phyloP scores from a whole-genome alignment of 1,140 invertebrate species.

The Ips typographus region DNA sequence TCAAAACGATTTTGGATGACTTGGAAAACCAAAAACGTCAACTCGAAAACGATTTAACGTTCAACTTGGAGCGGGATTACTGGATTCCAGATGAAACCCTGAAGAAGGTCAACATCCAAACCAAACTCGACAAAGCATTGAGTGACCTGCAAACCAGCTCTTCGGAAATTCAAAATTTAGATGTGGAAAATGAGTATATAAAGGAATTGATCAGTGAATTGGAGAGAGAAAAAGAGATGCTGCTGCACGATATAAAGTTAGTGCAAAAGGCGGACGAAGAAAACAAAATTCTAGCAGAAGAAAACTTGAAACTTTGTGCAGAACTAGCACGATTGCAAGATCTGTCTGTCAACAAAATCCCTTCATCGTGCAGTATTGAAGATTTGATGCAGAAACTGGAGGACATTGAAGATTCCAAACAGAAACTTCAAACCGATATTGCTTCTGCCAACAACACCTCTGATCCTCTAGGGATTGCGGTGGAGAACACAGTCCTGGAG shows the following conservation, averaged over 20 bases:
- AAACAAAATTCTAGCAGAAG: constrained; percentile 8
- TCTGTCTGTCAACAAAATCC: neutral
- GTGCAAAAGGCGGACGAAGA: constrained; percentile 25
- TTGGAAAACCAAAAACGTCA: constrained; percentile 29
- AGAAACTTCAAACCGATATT: constrained; percentile 10
- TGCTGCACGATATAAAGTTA: constrained; percentile 15
- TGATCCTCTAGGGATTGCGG: constrained; percentile 7
- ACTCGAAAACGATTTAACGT: constrained; percentile 17
- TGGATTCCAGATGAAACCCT: neutral
- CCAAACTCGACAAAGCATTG: constrained; percentile 10
- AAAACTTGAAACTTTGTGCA: constrained; percentile 18
- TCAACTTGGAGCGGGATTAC: constrained; percentile 2
- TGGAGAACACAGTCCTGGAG: constrained; percentile 23
- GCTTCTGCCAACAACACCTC: neutral
- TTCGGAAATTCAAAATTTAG: constrained; percentile 3
- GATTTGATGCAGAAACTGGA: constrained; percentile 17
- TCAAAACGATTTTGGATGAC: constrained; percentile 12
- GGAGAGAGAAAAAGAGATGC: constrained; percentile 22
- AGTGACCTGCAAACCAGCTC: constrained; percentile 16
- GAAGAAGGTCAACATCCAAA: constrained; percentile 13
- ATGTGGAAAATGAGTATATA: constrained; percentile 22
- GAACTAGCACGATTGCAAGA: constrained; percentile 19
- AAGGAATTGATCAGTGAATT: constrained; percentile 4
- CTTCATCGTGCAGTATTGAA: neutral
- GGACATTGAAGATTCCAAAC: constrained; percentile 13